Conservation (phyloP, 2,113 vertebrate genomes). For the Chloropsis cyanopogon region DNA sequence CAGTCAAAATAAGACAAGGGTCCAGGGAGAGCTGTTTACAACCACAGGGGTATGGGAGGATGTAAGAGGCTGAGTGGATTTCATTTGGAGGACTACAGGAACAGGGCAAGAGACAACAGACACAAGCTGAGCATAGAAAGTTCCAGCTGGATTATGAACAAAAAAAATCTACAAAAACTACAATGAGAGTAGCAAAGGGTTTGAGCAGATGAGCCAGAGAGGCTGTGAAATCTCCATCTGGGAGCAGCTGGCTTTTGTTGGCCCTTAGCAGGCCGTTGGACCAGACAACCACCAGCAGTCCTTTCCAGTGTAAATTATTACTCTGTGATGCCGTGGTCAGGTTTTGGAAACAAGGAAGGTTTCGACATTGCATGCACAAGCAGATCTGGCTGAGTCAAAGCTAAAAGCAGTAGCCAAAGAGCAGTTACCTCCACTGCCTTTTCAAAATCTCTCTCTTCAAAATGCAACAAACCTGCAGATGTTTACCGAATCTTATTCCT, state of each 20-base stretch:
- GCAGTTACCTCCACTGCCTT: background rate
- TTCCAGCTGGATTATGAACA: background rate
- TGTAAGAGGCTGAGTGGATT: background rate
- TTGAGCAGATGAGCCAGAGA: background rate
- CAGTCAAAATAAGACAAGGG: background rate
- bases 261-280: background rate
- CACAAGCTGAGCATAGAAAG: background rate
- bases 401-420: background rate
- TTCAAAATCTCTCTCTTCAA: background rate
- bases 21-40: background rate
- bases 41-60: background rate
- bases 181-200: background rate
- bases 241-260: background rate
- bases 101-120: background rate
- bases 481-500: background rate
- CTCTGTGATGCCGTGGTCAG: background rate
- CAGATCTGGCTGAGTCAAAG: background rate
- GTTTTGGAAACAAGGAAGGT: background rate
- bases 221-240: background rate
- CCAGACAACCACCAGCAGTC: background rate
- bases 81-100: background rate
- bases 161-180: background rate
- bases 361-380: background rate
- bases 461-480: background rate
- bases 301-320: background rate